Evolutionary conservation across 1,140 invertebrate species (phyloP), one percentile per base, ranked within the genome.

Genomic region (Drosophila nigrodunni): DNA sequence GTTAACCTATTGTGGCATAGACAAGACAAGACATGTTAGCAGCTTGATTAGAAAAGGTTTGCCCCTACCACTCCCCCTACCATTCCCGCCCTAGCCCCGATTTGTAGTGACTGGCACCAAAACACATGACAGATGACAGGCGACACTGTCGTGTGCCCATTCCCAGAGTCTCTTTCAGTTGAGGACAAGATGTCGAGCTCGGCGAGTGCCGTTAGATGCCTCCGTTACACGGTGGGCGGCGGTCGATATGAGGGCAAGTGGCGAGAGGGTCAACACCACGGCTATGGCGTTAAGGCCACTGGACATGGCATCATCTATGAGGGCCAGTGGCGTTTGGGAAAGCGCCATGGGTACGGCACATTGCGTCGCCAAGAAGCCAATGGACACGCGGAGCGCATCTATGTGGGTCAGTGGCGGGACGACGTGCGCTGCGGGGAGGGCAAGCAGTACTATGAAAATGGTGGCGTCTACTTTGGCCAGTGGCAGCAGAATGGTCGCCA

Each of bases 401-500:
- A 94, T 46, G 87, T 91, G 55, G 94, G 94, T 9, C 85, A 94
- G 81, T 94, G 94, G 94, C 89, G 49, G 50, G 55, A 92, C 25
- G 87, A 94, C 70, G 82, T 82, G 54, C 94, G 93, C 71, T 71
- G 91, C 15, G 94, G 94, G 78, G 93, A 90, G 74, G 91, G 91
- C 15, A 91, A 91, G 34, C 82, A 91, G 58, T 91, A 82, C 52
- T 92, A 85, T 35, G 21, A 58, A 7, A 72, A 92, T 55, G 91
- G 91, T 13, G 41, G 70, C 2, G 74, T 92, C 1, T 92, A 91
- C 69, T 92, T 74, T 47, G 91, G 88, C 1, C 74, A 88, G 46
- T 95, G 94, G 94, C 76, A 86, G 21, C 49, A 18, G 46, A 94
- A 94, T 57, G 93, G 94, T 72, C 92, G 94, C 8, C 88, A 95